phyloP scores from a whole-genome alignment of 1,140 invertebrate genomes.

The Whitmania pigra region DNA sequence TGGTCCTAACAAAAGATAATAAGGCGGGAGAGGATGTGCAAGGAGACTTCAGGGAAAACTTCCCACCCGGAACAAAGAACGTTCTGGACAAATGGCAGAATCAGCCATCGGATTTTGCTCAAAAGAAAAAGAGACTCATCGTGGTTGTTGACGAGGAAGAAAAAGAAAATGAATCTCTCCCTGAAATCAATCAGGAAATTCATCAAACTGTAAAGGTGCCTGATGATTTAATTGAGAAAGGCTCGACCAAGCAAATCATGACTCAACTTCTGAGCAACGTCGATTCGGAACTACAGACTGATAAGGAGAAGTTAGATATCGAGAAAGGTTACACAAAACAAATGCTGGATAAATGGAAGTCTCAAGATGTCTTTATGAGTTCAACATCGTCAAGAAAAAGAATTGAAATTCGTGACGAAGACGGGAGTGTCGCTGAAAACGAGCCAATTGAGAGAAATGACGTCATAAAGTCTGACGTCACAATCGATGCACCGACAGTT shows the following conservation, averaged over 20 bases:
- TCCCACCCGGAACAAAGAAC: background rate
- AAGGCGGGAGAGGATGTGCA: background rate
- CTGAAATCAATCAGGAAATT: background rate
- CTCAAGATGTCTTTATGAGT: background rate
- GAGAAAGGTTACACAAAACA: slow-evolving; percentile 17
- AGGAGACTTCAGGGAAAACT: background rate
- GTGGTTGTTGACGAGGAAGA: slow-evolving; percentile 3
- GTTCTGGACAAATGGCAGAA: slow-evolving; percentile 11
- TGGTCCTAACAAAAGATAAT: too few species aligned
- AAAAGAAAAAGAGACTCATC: slow-evolving; percentile 6
- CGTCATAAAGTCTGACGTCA: slow-evolving; percentile 17
- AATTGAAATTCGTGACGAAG: slow-evolving; percentile 14
- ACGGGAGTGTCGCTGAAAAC: slow-evolving; percentile 19
- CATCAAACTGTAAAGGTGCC: background rate
- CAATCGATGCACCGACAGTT: background rate
- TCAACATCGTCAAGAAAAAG: background rate
- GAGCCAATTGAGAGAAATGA: slow-evolving; percentile 18
- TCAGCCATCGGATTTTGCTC: background rate
- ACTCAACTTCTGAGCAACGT: slow-evolving; percentile 2
- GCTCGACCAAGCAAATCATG: slow-evolving; percentile 13
- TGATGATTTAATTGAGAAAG: slow-evolving; percentile 4
- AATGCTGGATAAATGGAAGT: slow-evolving; percentile 11
- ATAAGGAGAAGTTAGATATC: background rate
- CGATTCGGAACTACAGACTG: background rate
- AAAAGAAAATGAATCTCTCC: background rate